Evolutionary conservation across 2,113 vertebrate genomes (phyloP), one percentile per base, ranked within the genome.

Genomic region (Oceanites oceanicus): DNA sequence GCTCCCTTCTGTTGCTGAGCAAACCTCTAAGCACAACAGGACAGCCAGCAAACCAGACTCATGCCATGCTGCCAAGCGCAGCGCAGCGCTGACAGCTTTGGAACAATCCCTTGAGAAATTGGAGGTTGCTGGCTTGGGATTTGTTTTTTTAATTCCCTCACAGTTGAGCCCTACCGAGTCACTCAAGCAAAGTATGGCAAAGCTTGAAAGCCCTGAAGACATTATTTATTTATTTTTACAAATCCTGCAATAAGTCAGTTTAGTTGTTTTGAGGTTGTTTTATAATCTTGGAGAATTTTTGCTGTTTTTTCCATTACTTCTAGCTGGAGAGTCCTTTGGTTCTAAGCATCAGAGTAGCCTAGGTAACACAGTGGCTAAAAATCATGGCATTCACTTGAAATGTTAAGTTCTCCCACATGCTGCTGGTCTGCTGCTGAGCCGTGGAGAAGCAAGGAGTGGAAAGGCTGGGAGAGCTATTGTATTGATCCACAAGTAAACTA

Each of bases 201-300:
- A 94, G 55, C 84, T 89, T 91, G 62, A 91, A 95, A 21, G 53
- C 96, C 63, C 67, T 4, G n/a, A 85, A 93, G 71, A 85, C 26
- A 25, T 94, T 91, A 91, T 88, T 96, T 89, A 88, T 95, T 88
- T 96, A 93, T 91, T 97, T 98, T 96, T 95, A 88, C 38, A 97
- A 98, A 97, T 96, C 84, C 95, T 97, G 56, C 86, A 95, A 83
- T 96, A 96, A 94, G 75, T 96, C 86, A 76, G n/a, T 78, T 92
- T 66, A 92, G 92, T 68, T 92, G 76, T 93, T 96, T 95, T 96
- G 61, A 78, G 13, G 21, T 38, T 72, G 10, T 56, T 91, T 84
- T 21, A 92, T 53, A 55, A 65, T 62, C 53, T n/a, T 58, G 27
- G 45, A 32, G 42, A 17, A 27, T 62, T 86, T 82, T 86, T 76